Conservation (phyloP, 1,140 invertebrate genomes). For the Zaprionus tsacasi region DNA sequence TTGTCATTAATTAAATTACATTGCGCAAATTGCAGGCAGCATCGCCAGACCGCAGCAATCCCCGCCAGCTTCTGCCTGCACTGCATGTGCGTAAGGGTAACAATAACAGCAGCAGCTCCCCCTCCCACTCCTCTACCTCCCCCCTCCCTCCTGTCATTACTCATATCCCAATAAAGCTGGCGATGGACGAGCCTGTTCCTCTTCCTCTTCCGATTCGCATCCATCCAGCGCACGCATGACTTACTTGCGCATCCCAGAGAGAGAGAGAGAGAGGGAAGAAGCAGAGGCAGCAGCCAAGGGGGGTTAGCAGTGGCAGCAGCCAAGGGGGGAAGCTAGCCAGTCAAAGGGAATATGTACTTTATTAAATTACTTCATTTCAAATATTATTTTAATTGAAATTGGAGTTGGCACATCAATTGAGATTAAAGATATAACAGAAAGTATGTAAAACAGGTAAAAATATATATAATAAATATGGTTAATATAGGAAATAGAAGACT, state of each 20-base stretch:
- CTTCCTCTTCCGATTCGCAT: constrained; percentile 12
- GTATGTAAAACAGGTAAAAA: no score
- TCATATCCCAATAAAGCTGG: constrained; percentile 9
- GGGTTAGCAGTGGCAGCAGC: no score
- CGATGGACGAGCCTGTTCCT: not conserved
- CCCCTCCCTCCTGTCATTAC: constrained; percentile 11
- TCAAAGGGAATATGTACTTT: constrained; percentile 1
- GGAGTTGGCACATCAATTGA: not conserved
- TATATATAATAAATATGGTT: no score
- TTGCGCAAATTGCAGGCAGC: constrained; percentile 79
- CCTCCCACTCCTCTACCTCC: not conserved
- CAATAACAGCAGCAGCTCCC: constrained; percentile 23
- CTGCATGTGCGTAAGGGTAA: constrained; percentile 32
- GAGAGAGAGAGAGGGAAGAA: not conserved
- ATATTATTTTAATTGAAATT: constrained; percentile 9
- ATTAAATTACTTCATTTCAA: constrained; percentile 8
- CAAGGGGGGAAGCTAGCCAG: not conserved
- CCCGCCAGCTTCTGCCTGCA: not conserved
- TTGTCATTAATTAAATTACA: constrained; percentile 84
- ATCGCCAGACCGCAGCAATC: constrained; percentile 30
- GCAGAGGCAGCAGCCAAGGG: no score
- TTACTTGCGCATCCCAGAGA: not conserved
- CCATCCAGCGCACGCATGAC: constrained; percentile 17
- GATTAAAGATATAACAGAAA: not conserved
- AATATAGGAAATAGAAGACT: no score